phyloP scores from a whole-genome alignment of 2,797 vertebrate species.

The Notamacropus eugenii region DNA sequence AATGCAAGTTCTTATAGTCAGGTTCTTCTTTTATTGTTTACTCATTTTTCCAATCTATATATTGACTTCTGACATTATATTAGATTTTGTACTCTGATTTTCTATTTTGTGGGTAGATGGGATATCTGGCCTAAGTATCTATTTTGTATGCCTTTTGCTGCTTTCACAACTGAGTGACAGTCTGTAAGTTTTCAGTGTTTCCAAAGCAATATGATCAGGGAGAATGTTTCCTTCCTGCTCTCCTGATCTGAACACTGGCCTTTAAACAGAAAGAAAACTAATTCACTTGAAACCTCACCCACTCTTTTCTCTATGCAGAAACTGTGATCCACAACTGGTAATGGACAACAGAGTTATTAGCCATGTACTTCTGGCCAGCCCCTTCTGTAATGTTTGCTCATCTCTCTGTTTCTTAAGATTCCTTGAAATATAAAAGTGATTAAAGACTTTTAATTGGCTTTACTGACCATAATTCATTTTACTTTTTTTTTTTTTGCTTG shows the following conservation, averaged over 20 bases:
- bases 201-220: background rate
- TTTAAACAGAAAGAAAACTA: background rate
- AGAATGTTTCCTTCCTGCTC: background rate
- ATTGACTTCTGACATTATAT: too few species aligned
- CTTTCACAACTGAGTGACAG: background rate
- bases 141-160: background rate
- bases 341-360: background rate
- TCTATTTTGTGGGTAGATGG: background rate
- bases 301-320: background rate
- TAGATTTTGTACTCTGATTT: too few species aligned
- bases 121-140: background rate
- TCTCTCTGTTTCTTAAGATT: background rate
- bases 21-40: too few species aligned
- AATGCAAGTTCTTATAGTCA: too few species aligned
- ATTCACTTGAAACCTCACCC: background rate
- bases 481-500: too few species aligned
- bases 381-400: background rate
- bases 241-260: background rate
- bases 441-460: too few species aligned
- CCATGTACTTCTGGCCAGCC: background rate
- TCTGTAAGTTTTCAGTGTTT: background rate
- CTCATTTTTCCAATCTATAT: too few species aligned
- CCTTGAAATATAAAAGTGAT: too few species aligned
- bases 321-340: background rate
- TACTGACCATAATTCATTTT: too few species aligned